phyloP scores from a whole-genome alignment of 1,140 invertebrate genomes.

The Nebria ingens region DNA sequence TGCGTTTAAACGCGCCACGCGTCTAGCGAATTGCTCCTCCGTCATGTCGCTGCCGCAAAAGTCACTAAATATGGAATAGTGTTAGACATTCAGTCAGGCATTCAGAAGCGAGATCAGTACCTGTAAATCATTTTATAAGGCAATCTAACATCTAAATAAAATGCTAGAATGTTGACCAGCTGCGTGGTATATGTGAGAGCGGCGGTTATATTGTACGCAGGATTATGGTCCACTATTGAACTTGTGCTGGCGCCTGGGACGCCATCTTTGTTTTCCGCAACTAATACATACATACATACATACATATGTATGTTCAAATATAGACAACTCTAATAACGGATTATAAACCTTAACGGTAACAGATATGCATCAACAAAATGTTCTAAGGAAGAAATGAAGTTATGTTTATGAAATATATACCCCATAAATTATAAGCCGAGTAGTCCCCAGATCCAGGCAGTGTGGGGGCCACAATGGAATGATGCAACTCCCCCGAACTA shows the following conservation, averaged over 20 bases:
- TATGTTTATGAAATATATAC: slow-evolving; percentile 31
- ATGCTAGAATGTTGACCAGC: slow-evolving; percentile 65
- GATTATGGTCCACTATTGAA: slow-evolving; percentile 46
- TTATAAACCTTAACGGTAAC: neutral
- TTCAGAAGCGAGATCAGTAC: slow-evolving; percentile 32
- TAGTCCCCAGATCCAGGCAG: slow-evolving; percentile 70
- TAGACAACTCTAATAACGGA: neutral
- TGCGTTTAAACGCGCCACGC: slow-evolving; percentile 67
- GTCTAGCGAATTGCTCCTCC: slow-evolving; percentile 59
- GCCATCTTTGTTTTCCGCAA: slow-evolving; percentile 53
- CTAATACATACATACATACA: too few species aligned
- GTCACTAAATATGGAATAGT: slow-evolving; percentile 46
- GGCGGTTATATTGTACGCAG: slow-evolving; percentile 62
- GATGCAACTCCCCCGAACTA: slow-evolving; percentile 52
- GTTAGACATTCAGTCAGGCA: neutral
- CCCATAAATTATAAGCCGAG: slow-evolving; percentile 61
- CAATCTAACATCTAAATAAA: slow-evolving; percentile 62
- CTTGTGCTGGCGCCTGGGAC: slow-evolving; percentile 38
- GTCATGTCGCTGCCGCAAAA: slow-evolving; percentile 55
- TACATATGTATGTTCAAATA: too few species aligned
- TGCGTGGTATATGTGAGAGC: slow-evolving; percentile 74
- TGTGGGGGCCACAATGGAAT: slow-evolving; percentile 62
- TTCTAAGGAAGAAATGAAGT: too few species aligned
- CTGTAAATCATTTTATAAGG: slow-evolving; percentile 66
- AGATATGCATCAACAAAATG: neutral